Base-by-base conservation (phyloP, 2,888 invertebrate genomes). In the Poecilobothrus nobilitatus region DNA sequence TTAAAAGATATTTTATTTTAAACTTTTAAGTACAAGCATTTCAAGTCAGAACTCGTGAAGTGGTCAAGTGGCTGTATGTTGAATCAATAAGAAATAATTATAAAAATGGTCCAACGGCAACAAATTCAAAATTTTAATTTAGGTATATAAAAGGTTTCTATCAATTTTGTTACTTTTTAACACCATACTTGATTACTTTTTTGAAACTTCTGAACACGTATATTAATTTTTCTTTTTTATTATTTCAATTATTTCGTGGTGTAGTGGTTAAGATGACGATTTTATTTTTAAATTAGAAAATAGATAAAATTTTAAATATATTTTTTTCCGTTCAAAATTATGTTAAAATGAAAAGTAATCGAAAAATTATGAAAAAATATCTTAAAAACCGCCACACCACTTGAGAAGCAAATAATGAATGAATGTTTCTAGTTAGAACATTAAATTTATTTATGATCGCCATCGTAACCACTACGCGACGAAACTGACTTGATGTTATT, bases 391-490 rank as follows among this genome's bases (percentile, higher is more conserved):
- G 53, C 53, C 53, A 53, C 53, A 53, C 53, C 53, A 53, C 53
- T 12, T 53, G 5, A 27, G 5, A 27, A 27, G 27, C 15, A 53
- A 53, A 53, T n/a, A 4, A 4, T 12, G 15, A 18, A 53, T 12
- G n/a, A n/a, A n/a, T n/a, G n/a, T n/a, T n/a, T n/a, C n/a, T n/a
- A 53, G 53, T 18, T 53, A 18, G 53, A 18, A 53, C n/a, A 27
- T 37, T 37, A 2, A 9, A 53, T 53, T 53, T 53, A 18, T 18
- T 53, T 53, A n/a, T 15, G n/a, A 53, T 53, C 53, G 53, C 53
- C 53, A 53, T 53, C 53, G 53, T 53, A 53, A 53, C 53, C 53
- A 53, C 53, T n/a, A 53, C 53, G 53, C 53, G 53, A 53, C 53
- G 53, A 53, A 53, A 53, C 53, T 53, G 53, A 53, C 53, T 53